These are phyloP conservation scores for Pogonocichla stellata DNA, from an alignment of 2,113 vertebrate genomes.

Conservation along the genomic window DNA sequence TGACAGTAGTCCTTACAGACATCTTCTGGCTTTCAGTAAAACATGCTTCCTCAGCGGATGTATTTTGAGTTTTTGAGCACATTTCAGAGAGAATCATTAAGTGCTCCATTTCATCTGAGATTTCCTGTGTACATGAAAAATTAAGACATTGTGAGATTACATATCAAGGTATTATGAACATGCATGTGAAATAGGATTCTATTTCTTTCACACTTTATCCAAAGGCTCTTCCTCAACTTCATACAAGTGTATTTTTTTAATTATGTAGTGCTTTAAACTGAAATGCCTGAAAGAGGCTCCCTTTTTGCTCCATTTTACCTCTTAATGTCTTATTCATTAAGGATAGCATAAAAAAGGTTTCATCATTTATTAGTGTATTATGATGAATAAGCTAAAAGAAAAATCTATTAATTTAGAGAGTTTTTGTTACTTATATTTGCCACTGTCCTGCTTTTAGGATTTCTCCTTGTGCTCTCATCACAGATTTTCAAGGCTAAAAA, in stretches of 20 bases:
- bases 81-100: background rate
- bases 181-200: background rate
- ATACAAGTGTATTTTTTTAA: background rate
- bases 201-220: background rate
- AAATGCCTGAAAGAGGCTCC: background rate
- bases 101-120: background rate
- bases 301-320: background rate
- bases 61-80: conserved; percentile 16
- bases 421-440: background rate
- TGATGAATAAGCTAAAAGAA: background rate
- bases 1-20: background rate
- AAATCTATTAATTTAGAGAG: background rate
- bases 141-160: background rate
- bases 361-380: background rate
- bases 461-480: background rate
- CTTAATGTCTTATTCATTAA: background rate
- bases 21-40: background rate
- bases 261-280: background rate
- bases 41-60: background rate
- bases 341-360: background rate
- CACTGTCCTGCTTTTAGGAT: background rate
- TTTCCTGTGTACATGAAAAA: background rate
- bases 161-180: background rate
- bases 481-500: background rate
- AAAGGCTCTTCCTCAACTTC: background rate